Evolutionary conservation across 2,888 invertebrate species (phyloP).

Genomic region (Neoitamus cyanurus): DNA sequence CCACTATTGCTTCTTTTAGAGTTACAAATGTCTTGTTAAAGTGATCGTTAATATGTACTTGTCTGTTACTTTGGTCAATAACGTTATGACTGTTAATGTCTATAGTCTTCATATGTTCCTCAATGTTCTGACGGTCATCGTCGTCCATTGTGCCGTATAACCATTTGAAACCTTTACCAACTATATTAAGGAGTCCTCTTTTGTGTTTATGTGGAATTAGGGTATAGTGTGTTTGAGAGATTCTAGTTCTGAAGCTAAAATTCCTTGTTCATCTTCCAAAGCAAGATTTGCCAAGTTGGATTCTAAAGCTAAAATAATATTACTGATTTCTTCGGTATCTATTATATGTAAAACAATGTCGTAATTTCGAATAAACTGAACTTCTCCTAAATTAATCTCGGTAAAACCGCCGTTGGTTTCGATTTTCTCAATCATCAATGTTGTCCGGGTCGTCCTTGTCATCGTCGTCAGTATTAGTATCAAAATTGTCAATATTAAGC

Average conservation of each 20-base stretch:
- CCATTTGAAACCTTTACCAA: too few relatives aligned
- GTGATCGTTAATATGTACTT: too few relatives aligned
- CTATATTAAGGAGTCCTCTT: conserved; percentile 25
- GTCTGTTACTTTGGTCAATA: too few relatives aligned
- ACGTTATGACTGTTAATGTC: too few relatives aligned
- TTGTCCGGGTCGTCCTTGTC: background rate
- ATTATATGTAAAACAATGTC: too few relatives aligned
- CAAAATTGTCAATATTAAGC: background rate
- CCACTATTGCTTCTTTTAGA: too few relatives aligned
- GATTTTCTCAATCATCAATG: conserved; percentile 33
- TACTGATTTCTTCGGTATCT: conserved; percentile 29
- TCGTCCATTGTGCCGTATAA: conserved; percentile 45
- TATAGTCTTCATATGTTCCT: conserved; percentile 25
- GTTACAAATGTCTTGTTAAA: too few relatives aligned
- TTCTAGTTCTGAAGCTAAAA: conserved; percentile 20
- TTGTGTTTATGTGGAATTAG: conserved; percentile 39
- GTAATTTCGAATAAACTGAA: too few relatives aligned
- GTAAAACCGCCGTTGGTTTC: conserved; percentile 41
- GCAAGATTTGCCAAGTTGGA: background rate
- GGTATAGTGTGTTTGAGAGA: background rate
- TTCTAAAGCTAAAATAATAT: background rate
- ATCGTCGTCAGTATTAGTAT: too few relatives aligned
- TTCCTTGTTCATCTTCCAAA: background rate
- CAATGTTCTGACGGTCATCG: conserved; percentile 28
- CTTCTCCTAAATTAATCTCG: too few relatives aligned